These are phyloP conservation scores for Sylvilagus bachmani DNA, from an alignment of 2,113 vertebrate genomes.

Conservation along the genomic window DNA sequence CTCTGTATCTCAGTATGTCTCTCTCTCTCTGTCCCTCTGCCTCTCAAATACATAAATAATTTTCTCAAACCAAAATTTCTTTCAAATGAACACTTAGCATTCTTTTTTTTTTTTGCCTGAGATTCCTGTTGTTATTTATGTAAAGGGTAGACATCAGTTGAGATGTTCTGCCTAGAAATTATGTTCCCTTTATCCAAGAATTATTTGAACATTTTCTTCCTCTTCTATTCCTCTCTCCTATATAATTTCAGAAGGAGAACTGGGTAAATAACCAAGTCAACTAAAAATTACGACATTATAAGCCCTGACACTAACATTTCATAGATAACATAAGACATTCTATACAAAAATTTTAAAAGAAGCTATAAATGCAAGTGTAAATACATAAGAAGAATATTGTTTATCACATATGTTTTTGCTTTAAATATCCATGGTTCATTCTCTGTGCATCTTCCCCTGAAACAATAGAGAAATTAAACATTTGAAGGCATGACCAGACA, in stretches of 20 bases:
- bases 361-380: not conserved
- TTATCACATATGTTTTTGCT: not conserved
- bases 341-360: not conserved
- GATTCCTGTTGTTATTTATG: not conserved
- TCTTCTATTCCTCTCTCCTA: not conserved
- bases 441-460: not conserved
- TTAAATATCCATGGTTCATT: not conserved
- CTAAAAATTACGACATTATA: not conserved
- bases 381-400: not conserved
- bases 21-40: no score
- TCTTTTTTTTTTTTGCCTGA: not conserved
- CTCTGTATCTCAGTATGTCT: no score
- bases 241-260: not conserved
- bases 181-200: not conserved
- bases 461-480: not conserved
- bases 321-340: not conserved
- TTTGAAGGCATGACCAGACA: conserved; percentile 2
- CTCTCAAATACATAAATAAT: no score
- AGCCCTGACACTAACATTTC: not conserved
- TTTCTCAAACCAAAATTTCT: not conserved
- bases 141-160: not conserved
- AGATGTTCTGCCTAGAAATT: not conserved
- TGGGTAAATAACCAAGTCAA: not conserved
- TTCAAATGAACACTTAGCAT: not conserved
- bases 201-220: not conserved